Base-by-base conservation (phyloP, 2,888 invertebrate genomes). In the Scaptomyza cyrtandrae region DNA sequence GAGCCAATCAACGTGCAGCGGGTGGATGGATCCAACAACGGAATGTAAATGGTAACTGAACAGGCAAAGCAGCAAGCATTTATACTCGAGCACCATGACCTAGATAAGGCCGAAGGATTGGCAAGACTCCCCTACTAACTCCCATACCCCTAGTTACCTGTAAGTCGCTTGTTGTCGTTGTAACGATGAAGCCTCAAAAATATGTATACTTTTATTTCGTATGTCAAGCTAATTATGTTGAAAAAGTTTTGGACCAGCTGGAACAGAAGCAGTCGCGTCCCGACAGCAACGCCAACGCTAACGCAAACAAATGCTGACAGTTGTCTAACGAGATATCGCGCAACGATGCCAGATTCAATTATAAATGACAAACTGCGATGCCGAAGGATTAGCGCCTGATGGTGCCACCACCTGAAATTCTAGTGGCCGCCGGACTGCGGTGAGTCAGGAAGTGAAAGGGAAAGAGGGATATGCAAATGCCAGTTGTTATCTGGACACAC, bases 261-360 rank as follows among this genome's bases (percentile, higher is more conserved):
- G 88, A 83, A 62, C 58, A 27, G 49, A 84, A 75, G 19, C 39
- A 33, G 50, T 31, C 14, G 16, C 41, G 24, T 29, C 24, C 11
- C 14, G 35, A 16, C 35, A 58, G 45, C 16, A 67, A 62, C 43
- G 49, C 46, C 10, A 33, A 52, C 48, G 75, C 71, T 43, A 65
- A 53, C 45, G 55, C 56, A 58, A 88, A 88, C 86, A 69, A 86
- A 86, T 86, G 62, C 71, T 86, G 85, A 86, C 85, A 86, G 88
- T 86, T 86, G 88, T 73, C 80, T 83, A 85, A 85, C 68, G 78
- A 87, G 87, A 87, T 81, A 81, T 63, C 70, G 54, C 35, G 19
- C 53, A 78, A 59, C 65, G 55, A 64, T 49, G 57, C 57, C 58
- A 62, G 55, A 70, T 79, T n/a, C 10, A 41, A 7, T 41, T 50